Conservation (phyloP, 2,888 invertebrate genomes). For the Danaus chrysippus region DNA sequence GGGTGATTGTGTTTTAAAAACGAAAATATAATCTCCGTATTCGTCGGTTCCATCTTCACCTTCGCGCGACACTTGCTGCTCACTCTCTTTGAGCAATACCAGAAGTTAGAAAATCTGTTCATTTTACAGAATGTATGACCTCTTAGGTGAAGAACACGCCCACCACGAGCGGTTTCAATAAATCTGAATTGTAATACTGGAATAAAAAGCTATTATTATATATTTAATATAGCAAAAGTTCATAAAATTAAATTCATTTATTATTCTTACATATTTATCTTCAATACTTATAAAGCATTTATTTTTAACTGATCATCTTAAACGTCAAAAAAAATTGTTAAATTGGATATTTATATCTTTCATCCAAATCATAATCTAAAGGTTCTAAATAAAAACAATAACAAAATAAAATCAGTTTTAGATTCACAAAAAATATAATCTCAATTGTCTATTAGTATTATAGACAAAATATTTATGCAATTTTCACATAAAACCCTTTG, state of each 20-base stretch:
- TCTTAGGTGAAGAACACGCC: conserved; percentile 26
- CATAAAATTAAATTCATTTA: too few species aligned
- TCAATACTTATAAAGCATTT: too few species aligned
- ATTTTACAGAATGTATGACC: conserved; percentile 34
- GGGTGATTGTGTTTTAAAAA: conserved; percentile 37
- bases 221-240: neutral
- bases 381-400: too few species aligned
- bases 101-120: conserved; percentile 29
- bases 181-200: conserved; percentile 28
- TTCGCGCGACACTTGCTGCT: conserved; percentile 32
- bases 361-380: too few species aligned
- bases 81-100: conserved; percentile 38
- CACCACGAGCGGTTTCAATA: conserved; percentile 19
- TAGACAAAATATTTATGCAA: conserved; percentile 1
- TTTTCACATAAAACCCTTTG: conserved; percentile 18
- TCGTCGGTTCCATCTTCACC: conserved; percentile 22
- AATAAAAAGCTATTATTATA: conserved; percentile 22
- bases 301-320: too few species aligned
- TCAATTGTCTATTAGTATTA: neutral
- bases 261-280: too few species aligned
- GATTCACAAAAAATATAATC: too few species aligned
- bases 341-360: too few species aligned
- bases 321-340: too few species aligned
- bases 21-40: conserved; percentile 17
- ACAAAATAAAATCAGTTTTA: too few species aligned